phyloP scores from a whole-genome alignment of 1,140 invertebrate species.

The Euglossa dilemma region DNA sequence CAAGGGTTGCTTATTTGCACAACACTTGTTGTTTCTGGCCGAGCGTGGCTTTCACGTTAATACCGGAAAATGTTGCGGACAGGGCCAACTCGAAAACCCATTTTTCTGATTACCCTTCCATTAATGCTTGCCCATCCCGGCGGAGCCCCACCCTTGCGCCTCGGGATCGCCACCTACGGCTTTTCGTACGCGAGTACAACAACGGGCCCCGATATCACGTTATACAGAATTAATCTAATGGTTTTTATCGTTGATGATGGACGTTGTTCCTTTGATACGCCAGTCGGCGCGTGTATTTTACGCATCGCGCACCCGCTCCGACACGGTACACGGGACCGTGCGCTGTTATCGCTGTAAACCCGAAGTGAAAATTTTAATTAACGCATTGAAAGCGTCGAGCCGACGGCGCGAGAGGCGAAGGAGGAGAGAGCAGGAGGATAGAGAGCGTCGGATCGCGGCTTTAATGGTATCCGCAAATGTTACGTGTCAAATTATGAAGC shows the following conservation, averaged over 20 bases:
- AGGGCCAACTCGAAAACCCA: neutral
- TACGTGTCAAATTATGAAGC: constrained; percentile 46
- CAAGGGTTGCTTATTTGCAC: constrained; percentile 12
- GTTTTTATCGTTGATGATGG: constrained; percentile 4
- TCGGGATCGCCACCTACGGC: neutral
- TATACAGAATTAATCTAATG: constrained; percentile 18
- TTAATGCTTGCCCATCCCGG: neutral
- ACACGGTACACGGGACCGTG: neutral
- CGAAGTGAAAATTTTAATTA: constrained; percentile 44
- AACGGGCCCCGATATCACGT: constrained; percentile 15
- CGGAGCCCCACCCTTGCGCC: neutral
- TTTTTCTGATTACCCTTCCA: constrained; percentile 39
- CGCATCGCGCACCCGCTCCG: neutral
- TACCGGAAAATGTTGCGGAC: constrained; percentile 21
- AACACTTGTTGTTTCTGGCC: neutral
- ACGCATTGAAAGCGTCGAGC: constrained; percentile 22
- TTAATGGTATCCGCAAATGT: constrained; percentile 44
- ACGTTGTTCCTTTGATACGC: constrained; percentile 17
- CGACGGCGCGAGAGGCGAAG: no score
- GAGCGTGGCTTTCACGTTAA: constrained; percentile 13
- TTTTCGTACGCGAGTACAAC: neutral
- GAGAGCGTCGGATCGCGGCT: constrained; percentile 3
- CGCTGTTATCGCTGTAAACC: constrained; percentile 11
- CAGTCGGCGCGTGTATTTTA: neutral
- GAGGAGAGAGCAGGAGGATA: no score